Conservation (phyloP, 2,113 vertebrate species). For the Thermophis baileyi region DNA sequence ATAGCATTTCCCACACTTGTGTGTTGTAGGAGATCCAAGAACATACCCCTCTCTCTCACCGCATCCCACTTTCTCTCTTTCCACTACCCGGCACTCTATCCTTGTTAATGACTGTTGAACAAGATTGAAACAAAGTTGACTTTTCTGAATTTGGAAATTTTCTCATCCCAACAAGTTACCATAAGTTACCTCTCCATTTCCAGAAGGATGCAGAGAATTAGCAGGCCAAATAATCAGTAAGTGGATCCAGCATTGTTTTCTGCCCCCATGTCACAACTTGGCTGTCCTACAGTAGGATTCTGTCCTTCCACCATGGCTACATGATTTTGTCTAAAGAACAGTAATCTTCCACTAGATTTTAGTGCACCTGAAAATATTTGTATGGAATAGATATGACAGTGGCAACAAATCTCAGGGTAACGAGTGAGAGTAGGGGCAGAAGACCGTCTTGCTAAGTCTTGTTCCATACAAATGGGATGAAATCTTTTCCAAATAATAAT, state of each 20-base stretch:
- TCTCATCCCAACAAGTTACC: not conserved
- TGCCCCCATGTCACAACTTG: not conserved
- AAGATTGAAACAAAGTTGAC: not conserved
- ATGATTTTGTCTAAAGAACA: not conserved
- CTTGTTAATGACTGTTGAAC: not conserved
- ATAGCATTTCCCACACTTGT: not conserved
- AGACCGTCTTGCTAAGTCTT: constrained; percentile 23
- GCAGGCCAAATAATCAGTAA: not conserved
- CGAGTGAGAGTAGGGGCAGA: not conserved
- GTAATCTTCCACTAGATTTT: constrained; percentile 14
- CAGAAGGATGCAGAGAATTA: not conserved
- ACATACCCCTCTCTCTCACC: not conserved
- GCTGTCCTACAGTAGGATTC: not conserved
- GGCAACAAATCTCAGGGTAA: not conserved
- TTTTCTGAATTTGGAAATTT: not conserved
- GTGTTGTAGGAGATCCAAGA: not conserved
- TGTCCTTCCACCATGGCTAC: not conserved
- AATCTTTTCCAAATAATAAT: constrained; percentile 45
- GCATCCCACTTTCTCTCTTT: not conserved
- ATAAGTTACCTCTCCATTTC: not conserved
- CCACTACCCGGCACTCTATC: not conserved
- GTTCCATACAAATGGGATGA: constrained; percentile 20
- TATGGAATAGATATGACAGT: constrained; percentile 15
- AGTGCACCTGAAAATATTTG: constrained; percentile 39
- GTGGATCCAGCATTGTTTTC: not conserved